These are phyloP conservation scores for Eristalis tenax DNA, from an alignment of 2,888 invertebrate species.

Conservation along the genomic window DNA sequence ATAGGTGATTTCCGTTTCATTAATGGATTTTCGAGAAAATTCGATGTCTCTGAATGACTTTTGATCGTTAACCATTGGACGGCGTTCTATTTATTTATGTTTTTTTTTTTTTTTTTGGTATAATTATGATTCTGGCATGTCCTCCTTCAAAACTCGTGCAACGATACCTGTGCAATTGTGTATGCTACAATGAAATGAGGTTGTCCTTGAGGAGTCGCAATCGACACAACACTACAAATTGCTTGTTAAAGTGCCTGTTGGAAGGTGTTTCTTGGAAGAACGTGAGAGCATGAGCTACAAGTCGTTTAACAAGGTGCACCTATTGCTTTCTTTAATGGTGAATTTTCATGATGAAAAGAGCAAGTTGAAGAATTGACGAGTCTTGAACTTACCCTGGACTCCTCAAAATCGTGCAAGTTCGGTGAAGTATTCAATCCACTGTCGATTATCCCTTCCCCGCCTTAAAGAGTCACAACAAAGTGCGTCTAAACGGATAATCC, in stretches of 20 bases:
- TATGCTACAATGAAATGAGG: background rate
- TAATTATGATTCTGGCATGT: background rate
- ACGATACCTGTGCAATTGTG: background rate
- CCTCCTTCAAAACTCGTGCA: background rate
- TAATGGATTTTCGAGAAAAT: conserved; percentile 58
- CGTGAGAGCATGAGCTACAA: background rate
- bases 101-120: background rate
- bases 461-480: too few species aligned
- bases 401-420: background rate
- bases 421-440: too few species aligned
- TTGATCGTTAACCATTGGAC: background rate
- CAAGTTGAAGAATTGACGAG: too few species aligned
- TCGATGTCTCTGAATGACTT: conserved; percentile 28
- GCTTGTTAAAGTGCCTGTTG: background rate
- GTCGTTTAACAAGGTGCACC: background rate
- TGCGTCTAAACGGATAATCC: too few species aligned
- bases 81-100: background rate
- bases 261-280: background rate
- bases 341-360: background rate
- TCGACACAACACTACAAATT: background rate
- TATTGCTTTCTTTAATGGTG: background rate
- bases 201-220: background rate
- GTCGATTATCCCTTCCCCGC: too few species aligned
- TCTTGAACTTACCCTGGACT: background rate
- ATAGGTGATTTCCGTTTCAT: conserved; percentile 59